Evolutionary conservation across 2,888 invertebrate species (phyloP), one percentile per base, ranked within the genome.

Genomic region (Acleris sparsana): DNA sequence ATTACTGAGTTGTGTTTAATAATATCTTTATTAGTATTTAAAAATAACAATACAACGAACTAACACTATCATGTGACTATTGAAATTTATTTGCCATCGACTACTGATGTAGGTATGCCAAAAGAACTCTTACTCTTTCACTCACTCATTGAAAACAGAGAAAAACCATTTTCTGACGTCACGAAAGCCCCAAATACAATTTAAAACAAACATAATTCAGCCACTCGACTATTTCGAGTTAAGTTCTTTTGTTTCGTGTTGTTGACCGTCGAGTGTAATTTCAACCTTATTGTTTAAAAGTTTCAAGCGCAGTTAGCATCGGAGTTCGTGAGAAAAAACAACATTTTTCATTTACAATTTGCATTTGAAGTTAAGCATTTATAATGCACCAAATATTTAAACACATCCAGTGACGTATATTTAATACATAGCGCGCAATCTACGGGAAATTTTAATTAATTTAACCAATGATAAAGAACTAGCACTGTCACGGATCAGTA

Each of bases 161-260:
- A 18, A 5, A n/a, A 13, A 5, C 16, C 29, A 29, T 29, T 44
- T 29, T n/a, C 4, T 7, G 5, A 63, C 63, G 22, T 53, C 46
- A 63, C n/a, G 39, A 58, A 53, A 46, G 39, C 13, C 33, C 33
- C 46, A 13, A 33, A 63, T 46, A 33, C 44, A 29, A 46, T 53
- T n/a, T 63, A 13, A 46, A 63, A 57, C 57, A 63, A 11, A 46
- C 33, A 58, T n/a, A 33, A 33, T 29, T 52, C 57, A n/a, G 13
- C n/a, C 46, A 9, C 46, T 46, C 17, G 33, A 58, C 57, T 48
- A 58, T 58, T 58, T 48, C 18, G 5, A 58, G 17, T 58, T 48
- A 18, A 39, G 13, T 39, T 39, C 11, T 13, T 13, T 4, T 39
- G 9, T 33, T 33, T 33, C 9, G 9, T 33, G 11, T 3, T 33